Evolutionary conservation across 1,140 invertebrate species (phyloP), one percentile per base, ranked within the genome.

Genomic region (Campoletis sonorensis): DNA sequence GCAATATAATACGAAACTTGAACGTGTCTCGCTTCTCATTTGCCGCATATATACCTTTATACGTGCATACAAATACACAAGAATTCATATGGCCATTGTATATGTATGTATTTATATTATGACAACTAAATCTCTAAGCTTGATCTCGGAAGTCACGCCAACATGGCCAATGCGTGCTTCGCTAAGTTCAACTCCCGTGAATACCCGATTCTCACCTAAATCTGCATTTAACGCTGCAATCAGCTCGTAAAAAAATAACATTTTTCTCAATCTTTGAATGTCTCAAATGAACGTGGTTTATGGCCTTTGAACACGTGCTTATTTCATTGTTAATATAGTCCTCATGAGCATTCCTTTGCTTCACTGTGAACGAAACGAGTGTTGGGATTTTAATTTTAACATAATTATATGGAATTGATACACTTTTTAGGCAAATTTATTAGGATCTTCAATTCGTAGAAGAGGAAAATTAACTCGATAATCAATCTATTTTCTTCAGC

Each of bases 131-230:
- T 78, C 76, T 78, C 30, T 64, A 61, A 45, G 8, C 58, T 67
- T 40, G 33, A 78, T 78, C 76, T 64, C 61, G 21, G 30, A 61
- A 77, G 51, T 77, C 51, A 18, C 75, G 61, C 33, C 30, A 33
- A 70, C 33, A 70, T 70, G 67, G 30, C 67, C 26, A 16, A 1
- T 70, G 21, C 61, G 76, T 26, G 58, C 30, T 61, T 40, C 26
- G 76, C 76, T 13, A 67, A 64, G 30, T 23, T 64, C 61, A 64
- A 1, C 33, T 21, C 76, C 2, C 37, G n/a, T 13, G 58, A 61
- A 40, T 23, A 67, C 58, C 58, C 67, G 76, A 78, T 45, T 78
- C 58, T 8, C 15, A 61, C 54, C 58, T 64, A 77, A 77, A 77
- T 77, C 75, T 77, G 45, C 27, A 58, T 33, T 73, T n/a, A 33